Base-by-base conservation (phyloP, 2,797 vertebrate species). In the Tokudaia tokunoshimensis region DNA sequence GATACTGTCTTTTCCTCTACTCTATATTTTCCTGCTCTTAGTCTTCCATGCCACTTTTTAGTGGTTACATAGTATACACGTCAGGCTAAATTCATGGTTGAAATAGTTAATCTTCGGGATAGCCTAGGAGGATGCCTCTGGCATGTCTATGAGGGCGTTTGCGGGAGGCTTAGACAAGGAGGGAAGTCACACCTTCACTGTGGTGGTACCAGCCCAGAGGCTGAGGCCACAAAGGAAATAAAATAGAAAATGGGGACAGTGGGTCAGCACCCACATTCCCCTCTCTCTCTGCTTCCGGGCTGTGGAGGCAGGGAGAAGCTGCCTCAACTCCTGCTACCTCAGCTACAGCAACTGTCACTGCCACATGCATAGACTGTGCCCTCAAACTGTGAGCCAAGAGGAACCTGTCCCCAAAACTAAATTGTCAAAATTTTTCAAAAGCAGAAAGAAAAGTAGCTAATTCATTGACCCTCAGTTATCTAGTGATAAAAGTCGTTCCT, bases 1-100 rank as follows among this genome's bases (percentile, higher is more conserved):
- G 20, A 52, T 41, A 61, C 22, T 84, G 74, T 72, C 13, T 76
- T 50, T 79, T 47, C 63, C 26, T 91, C 50, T 61, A n/a, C 29
- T 89, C 55, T 15, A 75, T 63, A 50, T 94, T 61, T n/a, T 24
- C 7, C 31, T 89, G 14, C 4, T 37, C 24, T 88, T 94, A 82
- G 72, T 94, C 76, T 94, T 81, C 14, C 55, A 83, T 85, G 94
- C 75, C 12, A 67, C 75, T 15, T 76, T 81, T 85, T 67, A 17
- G 80, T 34, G 26, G 41, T 37, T 89, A 20, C 75, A 14, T 24
- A 67, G 14, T 34, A 29, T 34, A 47, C 1, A n/a, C 11, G 2
- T 75, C 86, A 79, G 59, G 70, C 37, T 22, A 22, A 94, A 90
- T 84, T 47, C 63, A 19, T 17, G 6, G 20, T 34, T 78, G 87